Conservation (phyloP, 2,113 vertebrate genomes). For the Rutilus rutilus region DNA sequence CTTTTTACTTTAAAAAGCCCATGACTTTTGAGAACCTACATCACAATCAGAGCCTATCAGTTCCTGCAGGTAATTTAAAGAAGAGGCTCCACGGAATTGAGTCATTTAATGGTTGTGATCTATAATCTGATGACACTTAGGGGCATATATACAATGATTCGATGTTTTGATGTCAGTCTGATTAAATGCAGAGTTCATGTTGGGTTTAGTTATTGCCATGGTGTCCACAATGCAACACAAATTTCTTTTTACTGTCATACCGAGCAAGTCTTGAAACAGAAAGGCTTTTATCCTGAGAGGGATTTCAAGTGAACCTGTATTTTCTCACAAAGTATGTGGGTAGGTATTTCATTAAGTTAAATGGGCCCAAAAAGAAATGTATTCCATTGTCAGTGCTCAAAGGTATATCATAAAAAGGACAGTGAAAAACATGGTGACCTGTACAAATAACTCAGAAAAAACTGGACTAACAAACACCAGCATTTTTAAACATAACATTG, state of each 20-base stretch:
- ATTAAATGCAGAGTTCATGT: neutral
- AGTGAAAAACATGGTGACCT: neutral
- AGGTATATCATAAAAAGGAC: neutral
- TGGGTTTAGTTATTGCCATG: neutral
- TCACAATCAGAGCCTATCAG: conserved; percentile 18
- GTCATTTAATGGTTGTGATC: neutral
- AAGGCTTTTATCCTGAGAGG: neutral
- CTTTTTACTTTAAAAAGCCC: neutral
- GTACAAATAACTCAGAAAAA: neutral
- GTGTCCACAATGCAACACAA: neutral
- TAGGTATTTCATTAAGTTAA: neutral
- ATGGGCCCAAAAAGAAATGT: neutral
- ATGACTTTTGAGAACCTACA: neutral
- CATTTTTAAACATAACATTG: neutral
- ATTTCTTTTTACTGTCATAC: neutral
- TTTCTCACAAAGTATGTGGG: neutral
- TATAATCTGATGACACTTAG: conserved; percentile 2
- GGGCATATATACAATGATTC: conserved; percentile 7
- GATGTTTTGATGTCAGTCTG: neutral
- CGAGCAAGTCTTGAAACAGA: neutral
- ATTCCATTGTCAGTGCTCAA: neutral
- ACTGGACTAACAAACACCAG: neutral
- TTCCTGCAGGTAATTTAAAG: conserved; percentile 4
- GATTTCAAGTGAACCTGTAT: neutral
- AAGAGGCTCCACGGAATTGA: neutral